These are phyloP conservation scores for Clarias laeviceps DNA, from an alignment of 2,797 vertebrate genomes.

Conservation along the genomic window DNA sequence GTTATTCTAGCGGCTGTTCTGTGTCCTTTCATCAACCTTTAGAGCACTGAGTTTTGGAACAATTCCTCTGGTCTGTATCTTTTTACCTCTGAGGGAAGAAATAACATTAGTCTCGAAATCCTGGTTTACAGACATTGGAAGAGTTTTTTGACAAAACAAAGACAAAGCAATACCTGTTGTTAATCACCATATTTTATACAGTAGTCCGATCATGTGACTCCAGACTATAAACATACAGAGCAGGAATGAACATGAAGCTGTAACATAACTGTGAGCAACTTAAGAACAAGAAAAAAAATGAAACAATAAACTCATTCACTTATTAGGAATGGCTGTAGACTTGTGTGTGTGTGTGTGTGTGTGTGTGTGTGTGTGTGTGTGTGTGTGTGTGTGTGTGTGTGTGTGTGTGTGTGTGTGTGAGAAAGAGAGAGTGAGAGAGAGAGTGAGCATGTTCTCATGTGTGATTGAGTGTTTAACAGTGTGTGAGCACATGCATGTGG, in stretches of 20 bases:
- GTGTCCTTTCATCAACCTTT: constrained; percentile 60
- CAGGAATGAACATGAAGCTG: constrained; percentile 86
- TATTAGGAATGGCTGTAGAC: constrained; percentile 66
- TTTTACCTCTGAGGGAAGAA: constrained; percentile 70
- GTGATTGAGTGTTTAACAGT: neutral
- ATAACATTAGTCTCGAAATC: constrained; percentile 60
- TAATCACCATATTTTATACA: constrained; percentile 88
- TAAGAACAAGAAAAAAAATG: constrained; percentile 82
- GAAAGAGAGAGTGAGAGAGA: neutral
- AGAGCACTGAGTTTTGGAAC: constrained; percentile 78
- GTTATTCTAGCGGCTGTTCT: constrained; percentile 57
- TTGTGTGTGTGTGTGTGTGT: constrained; percentile 53
- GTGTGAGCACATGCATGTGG: too few relatives aligned
- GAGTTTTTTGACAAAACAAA: constrained; percentile 68
- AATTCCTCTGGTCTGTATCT: constrained; percentile 84
- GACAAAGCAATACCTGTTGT: constrained; percentile 92
- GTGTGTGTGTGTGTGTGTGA: neutral
- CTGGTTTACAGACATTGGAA: constrained; percentile 70
- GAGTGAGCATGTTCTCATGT: neutral
- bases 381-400: neutral
- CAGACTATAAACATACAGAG: constrained; percentile 70
- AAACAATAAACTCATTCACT: constrained; percentile 93
- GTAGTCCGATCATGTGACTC: constrained; percentile 60
- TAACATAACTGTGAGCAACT: constrained; percentile 95
- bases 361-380: too few relatives aligned